A percentile compares a stretch with the other conserved stretches of the same genome.
These are phyloP conservation scores for Erpornis zantholeuca DNA, from an alignment of 2,113 vertebrate species.

Conservation along the genomic window DNA sequence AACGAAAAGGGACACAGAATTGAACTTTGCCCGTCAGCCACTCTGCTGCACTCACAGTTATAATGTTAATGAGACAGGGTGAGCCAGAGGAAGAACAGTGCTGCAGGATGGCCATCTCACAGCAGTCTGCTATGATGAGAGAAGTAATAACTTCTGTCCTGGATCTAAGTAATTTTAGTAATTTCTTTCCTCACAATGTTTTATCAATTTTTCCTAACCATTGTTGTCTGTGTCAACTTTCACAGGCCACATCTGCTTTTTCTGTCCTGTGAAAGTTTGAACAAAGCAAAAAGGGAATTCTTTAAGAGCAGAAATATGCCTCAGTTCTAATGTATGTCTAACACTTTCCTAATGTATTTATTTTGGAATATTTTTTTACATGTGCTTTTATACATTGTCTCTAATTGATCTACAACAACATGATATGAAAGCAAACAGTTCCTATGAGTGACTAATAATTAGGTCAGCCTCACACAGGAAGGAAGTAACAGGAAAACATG, in stretches of 20 bases:
- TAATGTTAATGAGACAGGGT: conserved; percentile 21
- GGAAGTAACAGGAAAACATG: background rate
- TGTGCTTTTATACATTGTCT: background rate
- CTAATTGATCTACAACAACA: background rate
- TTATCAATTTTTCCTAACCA: background rate
- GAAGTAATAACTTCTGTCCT: background rate
- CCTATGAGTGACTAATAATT: background rate
- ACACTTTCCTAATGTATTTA: background rate
- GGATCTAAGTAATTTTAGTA: background rate
- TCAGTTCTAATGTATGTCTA: background rate
- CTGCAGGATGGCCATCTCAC: background rate
- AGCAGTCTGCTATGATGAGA: background rate
- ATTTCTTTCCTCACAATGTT: background rate
- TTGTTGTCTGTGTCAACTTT: background rate
- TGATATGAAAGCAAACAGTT: background rate
- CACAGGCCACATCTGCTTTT: background rate
- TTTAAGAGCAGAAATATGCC: background rate
- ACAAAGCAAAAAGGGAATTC: background rate
- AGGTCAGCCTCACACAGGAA: background rate
- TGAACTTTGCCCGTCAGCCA: background rate
- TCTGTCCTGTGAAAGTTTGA: background rate
- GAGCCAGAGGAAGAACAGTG: conserved; percentile 25
- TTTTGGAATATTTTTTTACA: background rate
- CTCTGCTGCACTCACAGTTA: background rate
- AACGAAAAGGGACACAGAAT: background rate